phyloP scores from a whole-genome alignment of 2,113 vertebrate species.

The Chitala chitala region DNA sequence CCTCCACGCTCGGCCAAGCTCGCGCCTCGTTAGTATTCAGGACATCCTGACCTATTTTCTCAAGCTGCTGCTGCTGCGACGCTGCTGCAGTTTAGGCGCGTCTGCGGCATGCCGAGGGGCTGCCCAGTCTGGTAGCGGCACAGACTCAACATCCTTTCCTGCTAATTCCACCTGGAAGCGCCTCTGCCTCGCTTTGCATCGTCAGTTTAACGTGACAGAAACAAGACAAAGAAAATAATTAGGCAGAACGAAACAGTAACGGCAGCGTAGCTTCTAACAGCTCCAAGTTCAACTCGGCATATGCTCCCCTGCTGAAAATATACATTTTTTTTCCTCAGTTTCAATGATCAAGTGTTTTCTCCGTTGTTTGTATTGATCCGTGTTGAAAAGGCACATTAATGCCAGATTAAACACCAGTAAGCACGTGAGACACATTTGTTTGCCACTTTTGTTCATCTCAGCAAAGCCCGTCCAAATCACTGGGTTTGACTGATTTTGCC shows the following conservation, averaged over 20 bases:
- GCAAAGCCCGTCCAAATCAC: background rate
- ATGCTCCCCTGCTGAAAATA: background rate
- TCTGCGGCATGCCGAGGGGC: background rate
- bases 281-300: background rate
- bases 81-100: background rate
- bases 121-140: background rate
- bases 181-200: background rate
- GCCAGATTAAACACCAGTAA: background rate
- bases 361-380: background rate
- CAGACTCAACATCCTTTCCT: background rate
- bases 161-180: no score
- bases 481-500: background rate
- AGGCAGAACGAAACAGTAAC: background rate
- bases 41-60: constrained; percentile 15
- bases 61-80: background rate
- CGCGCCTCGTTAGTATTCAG: constrained; percentile 5
- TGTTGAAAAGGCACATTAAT: background rate
- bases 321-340: background rate
- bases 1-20: background rate
- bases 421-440: constrained; percentile 7
- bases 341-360: background rate
- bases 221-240: background rate
- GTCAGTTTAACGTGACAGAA: background rate
- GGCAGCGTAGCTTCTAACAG: background rate
- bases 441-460: constrained; percentile 6